Base-by-base conservation (phyloP, 2,888 invertebrate genomes). In the Drosophila recens region DNA sequence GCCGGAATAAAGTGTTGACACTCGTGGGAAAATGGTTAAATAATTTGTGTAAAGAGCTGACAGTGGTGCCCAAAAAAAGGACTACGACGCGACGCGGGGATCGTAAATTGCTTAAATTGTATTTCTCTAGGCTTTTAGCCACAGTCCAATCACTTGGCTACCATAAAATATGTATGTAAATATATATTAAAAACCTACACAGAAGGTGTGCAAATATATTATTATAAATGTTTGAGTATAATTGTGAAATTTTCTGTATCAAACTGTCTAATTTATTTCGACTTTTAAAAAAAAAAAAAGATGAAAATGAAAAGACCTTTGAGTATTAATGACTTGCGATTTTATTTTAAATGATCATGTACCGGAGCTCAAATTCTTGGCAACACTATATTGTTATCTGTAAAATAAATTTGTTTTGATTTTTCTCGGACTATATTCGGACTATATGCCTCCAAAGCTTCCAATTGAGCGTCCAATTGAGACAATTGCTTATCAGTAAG, bases 11-110 rank as follows among this genome's bases (percentile, higher is more conserved):
- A 84, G 86, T 88, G 86, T 87, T 87, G 89, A 84, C 84, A 84
- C 87, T 74, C 89, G 79, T 87, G 86, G 89, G 89, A 88, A 87
- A 87, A 88, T 84, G 84, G 75, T 87, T 88, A 84, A 87, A 87
- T 87, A 87, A 87, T 88, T 84, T 79, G 84, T 75, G 82, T 70
- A 82, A 82, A 87, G 87, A 83, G 88, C 84, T 87, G 86, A 82
- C 89, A 87, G 80, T 72, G 56, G 59, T 56, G 38, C 57, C 62
- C 67, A 36, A 66, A 71, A 23, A 62, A 52, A 27, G 64, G 48
- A 27, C 46, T 66, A 71, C 40, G 23, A 33, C 30, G 42, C 72
- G 74, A 20, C 30, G 42, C 72, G 71, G 3, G 23, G 74, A 61
- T 76, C 76, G 83, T 80, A 70, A 82, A 75, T 72, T 65, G 58